Percentiles rank a stretch among this genome's conserved stretches.
Conservation (phyloP, 92 coral and sea anemone species). For the Scolanthus callimorphus region DNA sequence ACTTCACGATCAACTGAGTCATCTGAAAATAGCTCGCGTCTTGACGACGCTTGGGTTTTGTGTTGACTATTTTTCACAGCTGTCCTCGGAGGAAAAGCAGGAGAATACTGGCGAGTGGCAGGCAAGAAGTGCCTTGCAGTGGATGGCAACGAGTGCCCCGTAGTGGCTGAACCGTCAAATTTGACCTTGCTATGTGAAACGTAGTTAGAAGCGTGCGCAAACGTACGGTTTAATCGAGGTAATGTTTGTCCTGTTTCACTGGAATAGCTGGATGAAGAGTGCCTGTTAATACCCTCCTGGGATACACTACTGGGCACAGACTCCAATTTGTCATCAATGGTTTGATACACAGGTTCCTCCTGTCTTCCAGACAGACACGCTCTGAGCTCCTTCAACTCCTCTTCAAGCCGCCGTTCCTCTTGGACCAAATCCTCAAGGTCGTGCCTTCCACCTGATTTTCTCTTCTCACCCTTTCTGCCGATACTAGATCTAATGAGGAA, state of each 20-base stretch:
- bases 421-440: constrained; percentile 16
- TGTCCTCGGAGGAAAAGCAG: not conserved
- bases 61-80: too few relatives aligned
- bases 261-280: too few relatives aligned
- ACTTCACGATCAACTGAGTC: constrained; percentile 81
- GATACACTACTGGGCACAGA: too few relatives aligned
- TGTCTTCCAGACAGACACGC: constrained; percentile 28
- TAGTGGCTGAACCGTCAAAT: not conserved
- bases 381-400: too few relatives aligned
- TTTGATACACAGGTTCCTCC: constrained; percentile 10
- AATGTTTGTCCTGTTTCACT: too few relatives aligned
- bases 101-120: not conserved
- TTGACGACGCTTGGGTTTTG: too few relatives aligned
- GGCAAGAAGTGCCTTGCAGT: too few relatives aligned
- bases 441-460: constrained; percentile 1
- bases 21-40: constrained; percentile 53
- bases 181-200: too few relatives aligned
- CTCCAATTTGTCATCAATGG: too few relatives aligned
- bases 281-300: too few relatives aligned
- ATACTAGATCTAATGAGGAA: constrained; percentile 11
- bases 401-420: constrained; percentile 75
- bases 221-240: too few relatives aligned
- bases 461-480: constrained; percentile 28
- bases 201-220: too few relatives aligned
- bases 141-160: not conserved